Percentiles rank a stretch among this genome's conserved stretches.
These are phyloP conservation scores for Ispidina picta DNA, from an alignment of 2,797 vertebrate genomes.

Conservation along the genomic window DNA sequence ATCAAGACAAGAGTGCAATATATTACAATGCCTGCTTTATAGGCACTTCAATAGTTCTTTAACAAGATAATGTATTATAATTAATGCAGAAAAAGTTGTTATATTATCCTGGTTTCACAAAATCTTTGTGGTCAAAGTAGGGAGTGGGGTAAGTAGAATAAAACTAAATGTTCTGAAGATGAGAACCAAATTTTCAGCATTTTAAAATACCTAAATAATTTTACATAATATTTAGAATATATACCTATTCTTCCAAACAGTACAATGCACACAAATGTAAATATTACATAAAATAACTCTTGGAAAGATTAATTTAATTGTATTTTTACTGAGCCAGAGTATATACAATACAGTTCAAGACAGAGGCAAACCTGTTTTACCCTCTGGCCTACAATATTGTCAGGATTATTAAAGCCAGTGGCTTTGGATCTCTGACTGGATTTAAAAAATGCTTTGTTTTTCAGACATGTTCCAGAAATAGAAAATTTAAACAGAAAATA, in stretches of 20 bases:
- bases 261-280: not conserved
- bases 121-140: not conserved
- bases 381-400: not conserved
- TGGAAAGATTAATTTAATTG: not conserved
- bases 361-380: not conserved
- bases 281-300: not conserved
- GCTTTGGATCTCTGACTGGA: not conserved
- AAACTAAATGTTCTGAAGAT: not conserved
- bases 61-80: not conserved
- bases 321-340: not conserved
- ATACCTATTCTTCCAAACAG: not conserved
- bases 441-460: not conserved
- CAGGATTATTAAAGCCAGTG: not conserved
- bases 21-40: not conserved
- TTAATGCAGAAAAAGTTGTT: not conserved
- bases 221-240: rapidly evolving
- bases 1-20: not conserved
- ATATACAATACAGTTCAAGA: not conserved
- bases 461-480: not conserved
- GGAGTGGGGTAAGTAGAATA: not conserved
- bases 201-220: not conserved
- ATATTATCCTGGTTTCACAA: not conserved
- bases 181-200: not conserved
- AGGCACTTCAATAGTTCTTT: not conserved
- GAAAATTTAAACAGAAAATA: not conserved